Evolutionary conservation across 2,888 invertebrate species (phyloP), one percentile per base, ranked within the genome.

Genomic region (Listrodromus nycthemerus): DNA sequence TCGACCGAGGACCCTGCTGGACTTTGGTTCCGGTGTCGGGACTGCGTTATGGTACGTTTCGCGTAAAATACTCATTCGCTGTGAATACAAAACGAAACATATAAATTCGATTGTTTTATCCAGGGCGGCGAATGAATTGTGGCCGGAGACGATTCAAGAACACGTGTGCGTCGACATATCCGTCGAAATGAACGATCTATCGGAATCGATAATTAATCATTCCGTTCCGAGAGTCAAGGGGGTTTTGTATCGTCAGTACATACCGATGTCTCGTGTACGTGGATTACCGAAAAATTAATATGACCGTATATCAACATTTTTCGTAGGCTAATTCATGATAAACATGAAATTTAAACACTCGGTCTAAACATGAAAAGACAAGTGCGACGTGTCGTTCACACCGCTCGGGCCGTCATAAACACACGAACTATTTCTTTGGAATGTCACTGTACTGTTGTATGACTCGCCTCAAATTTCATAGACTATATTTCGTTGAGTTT

Each of bases 1-100:
- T 91, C 94, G 94, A 80, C 99, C 99, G 0, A 94, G 95, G 80
- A 95, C 96, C 82, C 95, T 98, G 86, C 97, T 98, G 88, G 98
- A 99, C 94, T 98, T 97, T 93, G 99, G 99, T 0, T 97, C 98
- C 5, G 99, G 99, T 0, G 94, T 97, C 4, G 98, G 98, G 0
- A 97, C 97, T 0, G 97, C 96, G 0, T 95, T 96, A 75, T 98
- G 98, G 98, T 95, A 90, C 89, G 90, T 87, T 69, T 74, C 73
- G 67, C 48, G 45, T 21, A 52, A 30, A 16, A 8, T 8, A 3
- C 61, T 24, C n/a, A 58, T 16, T 55, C 24, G 48, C 7, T 55
- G 24, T 21, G 8, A 65, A 21, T 70, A 67, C 84, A 21, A 41
- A 45, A 66, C 71, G 21, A 16, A 76, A 63, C 73, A 55, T 33